Percentiles rank a stretch among this genome's conserved stretches.
These are phyloP conservation scores for Ceratina calcarata DNA, from an alignment of 1,140 invertebrate genomes.

Conservation along the genomic window DNA sequence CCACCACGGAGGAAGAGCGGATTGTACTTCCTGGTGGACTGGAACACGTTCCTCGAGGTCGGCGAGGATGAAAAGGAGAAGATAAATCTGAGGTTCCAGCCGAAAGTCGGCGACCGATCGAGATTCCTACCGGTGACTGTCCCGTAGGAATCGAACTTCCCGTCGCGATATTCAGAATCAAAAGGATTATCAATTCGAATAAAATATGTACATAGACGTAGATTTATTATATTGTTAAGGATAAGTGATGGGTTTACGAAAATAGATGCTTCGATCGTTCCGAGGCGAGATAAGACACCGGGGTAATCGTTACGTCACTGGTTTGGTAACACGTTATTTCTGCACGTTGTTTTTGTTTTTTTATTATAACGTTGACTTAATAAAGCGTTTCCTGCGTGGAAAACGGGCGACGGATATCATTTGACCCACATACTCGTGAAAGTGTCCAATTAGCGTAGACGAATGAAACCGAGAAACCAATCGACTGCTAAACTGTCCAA, in stretches of 20 bases:
- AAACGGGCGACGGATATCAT: conserved; percentile 17
- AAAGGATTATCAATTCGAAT: neutral
- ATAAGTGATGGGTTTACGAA: too few species aligned
- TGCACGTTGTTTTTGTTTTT: conserved; percentile 30
- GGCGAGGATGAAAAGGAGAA: conserved; percentile 87
- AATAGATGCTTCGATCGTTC: too few species aligned
- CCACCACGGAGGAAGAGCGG: conserved; percentile 86
- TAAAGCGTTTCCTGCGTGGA: conserved; percentile 27
- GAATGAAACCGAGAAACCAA: neutral
- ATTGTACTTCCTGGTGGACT: conserved; percentile 91
- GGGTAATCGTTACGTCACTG: neutral
- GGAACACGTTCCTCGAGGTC: conserved; percentile 91
- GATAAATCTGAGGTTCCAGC: conserved; percentile 88
- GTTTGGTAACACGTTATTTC: conserved; percentile 13
- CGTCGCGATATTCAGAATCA: neutral
- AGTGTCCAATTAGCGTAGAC: conserved; percentile 18
- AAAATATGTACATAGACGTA: conserved; percentile 21
- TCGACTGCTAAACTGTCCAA: conserved; percentile 7
- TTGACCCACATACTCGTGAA: conserved; percentile 31
- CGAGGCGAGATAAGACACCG: too few species aligned
- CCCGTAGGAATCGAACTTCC: conserved; percentile 76
- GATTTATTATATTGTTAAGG: neutral
- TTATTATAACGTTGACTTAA: conserved; percentile 22
- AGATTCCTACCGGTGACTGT: conserved; percentile 87
- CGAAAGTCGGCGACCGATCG: conserved; percentile 88